Evolutionary conservation across 2,113 vertebrate genomes (phyloP).

Genomic region (Etheostoma cragini): DNA sequence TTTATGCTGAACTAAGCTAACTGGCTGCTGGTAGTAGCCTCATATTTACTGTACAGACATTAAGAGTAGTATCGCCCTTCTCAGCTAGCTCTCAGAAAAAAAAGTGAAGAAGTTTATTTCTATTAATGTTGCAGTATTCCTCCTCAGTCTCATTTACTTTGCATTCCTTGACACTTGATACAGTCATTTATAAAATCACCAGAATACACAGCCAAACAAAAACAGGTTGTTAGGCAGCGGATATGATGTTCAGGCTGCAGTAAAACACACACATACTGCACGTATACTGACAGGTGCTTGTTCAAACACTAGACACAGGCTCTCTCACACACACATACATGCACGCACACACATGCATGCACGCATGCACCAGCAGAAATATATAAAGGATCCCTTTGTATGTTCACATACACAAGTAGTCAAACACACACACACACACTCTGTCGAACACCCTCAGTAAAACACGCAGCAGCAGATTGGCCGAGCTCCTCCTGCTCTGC

Average conservation of each 20-base stretch:
- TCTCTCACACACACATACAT: not conserved
- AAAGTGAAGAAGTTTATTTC: too few relatives aligned
- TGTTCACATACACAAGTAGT: not conserved
- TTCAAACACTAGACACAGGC: not conserved
- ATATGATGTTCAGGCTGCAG: not conserved
- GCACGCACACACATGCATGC: not conserved
- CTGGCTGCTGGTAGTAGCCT: not conserved
- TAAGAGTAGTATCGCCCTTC: too few relatives aligned
- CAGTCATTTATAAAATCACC: not conserved
- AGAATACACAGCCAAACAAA: not conserved
- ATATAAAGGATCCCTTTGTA: conserved; percentile 12
- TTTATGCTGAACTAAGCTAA: not conserved
- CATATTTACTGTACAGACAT: not conserved
- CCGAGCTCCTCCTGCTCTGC: conserved; percentile 61
- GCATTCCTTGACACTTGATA: not conserved
- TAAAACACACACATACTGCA: not conserved
- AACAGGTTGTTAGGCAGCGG: not conserved
- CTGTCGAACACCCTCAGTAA: conserved; percentile 54
- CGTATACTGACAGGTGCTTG: not conserved
- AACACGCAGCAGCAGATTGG: conserved; percentile 59
- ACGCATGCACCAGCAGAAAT: not conserved
- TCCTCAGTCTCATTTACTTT: not conserved
- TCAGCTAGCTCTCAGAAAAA: too few relatives aligned
- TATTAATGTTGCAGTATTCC: too few relatives aligned
- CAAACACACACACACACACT: not conserved